Evolutionary conservation across 2,888 invertebrate species (phyloP).

Genomic region (Conops quadrifasciatus): DNA sequence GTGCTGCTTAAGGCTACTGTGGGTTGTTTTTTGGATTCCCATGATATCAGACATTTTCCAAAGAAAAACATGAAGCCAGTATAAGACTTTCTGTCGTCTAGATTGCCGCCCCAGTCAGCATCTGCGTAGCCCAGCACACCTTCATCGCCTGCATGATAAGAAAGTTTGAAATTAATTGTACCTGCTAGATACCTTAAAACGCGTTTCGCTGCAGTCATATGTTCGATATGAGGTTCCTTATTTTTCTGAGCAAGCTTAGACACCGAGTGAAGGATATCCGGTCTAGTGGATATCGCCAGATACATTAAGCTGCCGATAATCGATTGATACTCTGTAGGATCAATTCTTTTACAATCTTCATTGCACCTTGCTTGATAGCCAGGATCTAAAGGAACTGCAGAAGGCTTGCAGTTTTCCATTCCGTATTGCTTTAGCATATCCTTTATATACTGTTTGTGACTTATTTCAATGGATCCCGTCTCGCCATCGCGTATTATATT

Average conservation of each 20-base stretch:
- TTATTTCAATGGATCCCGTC: slow-evolving; percentile 38
- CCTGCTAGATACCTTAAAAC: slow-evolving; percentile 30
- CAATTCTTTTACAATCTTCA: slow-evolving; percentile 29
- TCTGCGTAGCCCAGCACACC: not conserved
- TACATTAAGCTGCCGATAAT: slow-evolving; percentile 42
- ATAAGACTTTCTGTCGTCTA: not conserved
- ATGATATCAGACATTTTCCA: not conserved
- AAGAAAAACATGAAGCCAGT: slow-evolving; percentile 11
- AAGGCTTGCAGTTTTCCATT: slow-evolving; percentile 40
- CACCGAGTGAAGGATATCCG: slow-evolving; percentile 26
- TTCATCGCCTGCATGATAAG: slow-evolving; percentile 2
- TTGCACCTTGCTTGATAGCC: slow-evolving; percentile 40
- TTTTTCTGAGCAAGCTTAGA: slow-evolving; percentile 25
- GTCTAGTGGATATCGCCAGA: slow-evolving; percentile 32
- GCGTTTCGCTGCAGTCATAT: slow-evolving; percentile 32
- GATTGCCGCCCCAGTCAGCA: slow-evolving; percentile 4
- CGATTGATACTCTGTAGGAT: slow-evolving; percentile 39
- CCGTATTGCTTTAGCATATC: slow-evolving; percentile 40
- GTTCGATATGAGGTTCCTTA: slow-evolving; percentile 24
- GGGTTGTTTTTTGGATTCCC: slow-evolving; percentile 12
- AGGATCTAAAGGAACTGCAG: slow-evolving; percentile 43
- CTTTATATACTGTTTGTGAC: slow-evolving; percentile 41
- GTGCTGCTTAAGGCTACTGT: not conserved
- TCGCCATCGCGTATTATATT: slow-evolving; percentile 40
- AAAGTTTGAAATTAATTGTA: slow-evolving; percentile 11